Evolutionary conservation across 2,888 invertebrate genomes (phyloP).

Genomic region (Conops quadrifasciatus): DNA sequence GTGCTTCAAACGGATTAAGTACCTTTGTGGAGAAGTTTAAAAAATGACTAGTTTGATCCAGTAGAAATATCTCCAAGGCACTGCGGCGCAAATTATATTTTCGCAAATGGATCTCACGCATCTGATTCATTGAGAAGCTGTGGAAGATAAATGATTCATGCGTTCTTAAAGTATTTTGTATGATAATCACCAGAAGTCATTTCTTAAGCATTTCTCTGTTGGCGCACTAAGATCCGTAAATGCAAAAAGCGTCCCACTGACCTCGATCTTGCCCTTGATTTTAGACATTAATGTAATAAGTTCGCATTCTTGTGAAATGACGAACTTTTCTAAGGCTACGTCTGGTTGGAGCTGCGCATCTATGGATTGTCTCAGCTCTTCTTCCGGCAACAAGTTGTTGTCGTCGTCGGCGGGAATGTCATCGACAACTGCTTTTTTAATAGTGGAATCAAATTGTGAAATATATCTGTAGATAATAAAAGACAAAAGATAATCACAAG

Average conservation of each 20-base stretch:
- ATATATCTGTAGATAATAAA: conserved; percentile 52
- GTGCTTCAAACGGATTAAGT: conserved; percentile 29
- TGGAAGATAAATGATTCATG: too few relatives aligned
- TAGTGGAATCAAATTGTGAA: conserved; percentile 64
- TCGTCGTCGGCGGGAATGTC: conserved; percentile 66
- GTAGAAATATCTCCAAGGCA: conserved; percentile 73
- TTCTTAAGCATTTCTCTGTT: conserved; percentile 67
- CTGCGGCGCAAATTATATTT: conserved; percentile 72
- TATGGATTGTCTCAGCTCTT: conserved; percentile 65
- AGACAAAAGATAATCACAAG: neutral
- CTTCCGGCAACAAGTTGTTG: conserved; percentile 65
- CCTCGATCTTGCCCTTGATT: conserved; percentile 71
- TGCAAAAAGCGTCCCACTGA: conserved; percentile 70
- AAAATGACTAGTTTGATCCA: conserved; percentile 74
- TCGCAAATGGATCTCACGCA: conserved; percentile 72
- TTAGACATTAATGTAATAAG: conserved; percentile 71
- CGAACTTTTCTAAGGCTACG: conserved; percentile 68
- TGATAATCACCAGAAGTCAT: conserved; percentile 64
- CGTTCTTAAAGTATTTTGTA: too few relatives aligned
- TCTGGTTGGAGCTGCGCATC: conserved; percentile 65
- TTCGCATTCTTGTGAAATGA: conserved; percentile 71
- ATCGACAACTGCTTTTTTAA: conserved; percentile 65
- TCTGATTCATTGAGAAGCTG: conserved; percentile 67
- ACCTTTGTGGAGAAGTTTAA: conserved; percentile 73
- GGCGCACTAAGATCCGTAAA: conserved; percentile 70